Conservation (phyloP, 2,797 vertebrate genomes). For the Amblyraja radiata region DNA sequence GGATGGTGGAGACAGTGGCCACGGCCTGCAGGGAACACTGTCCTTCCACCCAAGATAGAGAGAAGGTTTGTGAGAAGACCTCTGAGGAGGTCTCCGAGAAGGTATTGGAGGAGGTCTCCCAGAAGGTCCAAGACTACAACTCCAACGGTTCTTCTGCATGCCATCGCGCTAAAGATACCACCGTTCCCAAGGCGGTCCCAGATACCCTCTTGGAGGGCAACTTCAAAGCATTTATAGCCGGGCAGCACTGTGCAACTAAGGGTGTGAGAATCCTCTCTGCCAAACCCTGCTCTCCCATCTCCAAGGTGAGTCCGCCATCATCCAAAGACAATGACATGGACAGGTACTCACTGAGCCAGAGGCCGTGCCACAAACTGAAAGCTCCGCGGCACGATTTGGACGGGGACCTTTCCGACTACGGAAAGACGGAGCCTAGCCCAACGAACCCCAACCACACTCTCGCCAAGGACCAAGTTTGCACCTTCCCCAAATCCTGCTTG, state of each 20-base stretch:
- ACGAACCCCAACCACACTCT: background rate
- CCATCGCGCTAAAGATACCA: background rate
- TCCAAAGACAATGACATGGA: background rate
- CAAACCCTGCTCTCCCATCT: background rate
- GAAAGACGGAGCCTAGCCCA: background rate
- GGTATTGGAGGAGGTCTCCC: background rate
- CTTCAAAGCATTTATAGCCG: background rate
- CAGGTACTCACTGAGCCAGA: background rate
- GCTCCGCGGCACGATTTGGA: background rate
- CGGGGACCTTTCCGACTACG: too few relatives aligned
- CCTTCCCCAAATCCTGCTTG: slow-evolving; percentile 20
- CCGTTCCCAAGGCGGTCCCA: background rate
- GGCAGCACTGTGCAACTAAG: slow-evolving; percentile 10
- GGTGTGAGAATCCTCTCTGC: background rate
- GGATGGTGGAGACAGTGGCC: background rate
- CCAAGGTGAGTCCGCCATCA: background rate
- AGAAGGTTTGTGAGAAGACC: background rate
- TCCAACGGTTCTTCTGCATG: fast-evolving
- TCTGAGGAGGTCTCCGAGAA: background rate
- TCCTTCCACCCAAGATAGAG: slow-evolving; percentile 21
- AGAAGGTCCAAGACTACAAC: background rate
- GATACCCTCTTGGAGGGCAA: background rate
- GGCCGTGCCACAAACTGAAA: background rate
- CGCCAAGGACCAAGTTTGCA: background rate
- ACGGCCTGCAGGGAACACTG: background rate